Evolutionary conservation across 2,888 invertebrate species (phyloP).

Genomic region (Spicauda simplicius): DNA sequence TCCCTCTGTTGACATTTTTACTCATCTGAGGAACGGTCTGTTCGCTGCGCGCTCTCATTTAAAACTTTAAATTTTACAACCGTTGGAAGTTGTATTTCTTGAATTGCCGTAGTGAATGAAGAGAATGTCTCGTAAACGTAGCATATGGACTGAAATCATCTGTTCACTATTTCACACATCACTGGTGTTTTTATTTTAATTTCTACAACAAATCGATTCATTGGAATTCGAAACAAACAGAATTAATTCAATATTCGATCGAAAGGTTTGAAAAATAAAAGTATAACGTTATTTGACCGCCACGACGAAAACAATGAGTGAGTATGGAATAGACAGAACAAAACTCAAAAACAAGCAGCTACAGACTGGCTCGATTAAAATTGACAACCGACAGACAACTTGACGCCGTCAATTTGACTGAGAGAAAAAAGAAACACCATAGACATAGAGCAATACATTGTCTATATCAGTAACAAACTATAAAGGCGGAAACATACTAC

Average conservation of each 20-base stretch:
- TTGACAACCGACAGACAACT: no score
- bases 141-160: slow-evolving; percentile 80
- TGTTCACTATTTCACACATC: slow-evolving; percentile 73
- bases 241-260: slow-evolving; percentile 26
- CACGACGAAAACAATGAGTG: slow-evolving; percentile 59
- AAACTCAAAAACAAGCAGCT: slow-evolving; percentile 58
- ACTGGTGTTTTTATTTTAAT: slow-evolving; percentile 57
- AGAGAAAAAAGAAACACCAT: no score
- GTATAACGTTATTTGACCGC: slow-evolving; percentile 49
- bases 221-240: slow-evolving; percentile 50
- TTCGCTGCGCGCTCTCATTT: slow-evolving; percentile 75
- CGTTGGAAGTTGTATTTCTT: slow-evolving; percentile 51
- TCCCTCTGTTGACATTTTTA: slow-evolving; percentile 88
- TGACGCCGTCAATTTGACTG: no score
- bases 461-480: no score
- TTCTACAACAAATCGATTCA: slow-evolving; percentile 52
- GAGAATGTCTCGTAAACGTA: slow-evolving; percentile 62
- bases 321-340: slow-evolving; percentile 55
- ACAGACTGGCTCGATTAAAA: no score
- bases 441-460: no score
- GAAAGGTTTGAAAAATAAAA: slow-evolving; percentile 47
- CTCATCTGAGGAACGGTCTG: slow-evolving; percentile 82
- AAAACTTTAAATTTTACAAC: slow-evolving; percentile 61
- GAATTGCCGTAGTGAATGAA: slow-evolving; percentile 50
- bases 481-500: no score